Evolutionary conservation across 2,113 vertebrate species (phyloP), one percentile per base, ranked within the genome.

Genomic region (Chamaetylas fuelleborni): DNA sequence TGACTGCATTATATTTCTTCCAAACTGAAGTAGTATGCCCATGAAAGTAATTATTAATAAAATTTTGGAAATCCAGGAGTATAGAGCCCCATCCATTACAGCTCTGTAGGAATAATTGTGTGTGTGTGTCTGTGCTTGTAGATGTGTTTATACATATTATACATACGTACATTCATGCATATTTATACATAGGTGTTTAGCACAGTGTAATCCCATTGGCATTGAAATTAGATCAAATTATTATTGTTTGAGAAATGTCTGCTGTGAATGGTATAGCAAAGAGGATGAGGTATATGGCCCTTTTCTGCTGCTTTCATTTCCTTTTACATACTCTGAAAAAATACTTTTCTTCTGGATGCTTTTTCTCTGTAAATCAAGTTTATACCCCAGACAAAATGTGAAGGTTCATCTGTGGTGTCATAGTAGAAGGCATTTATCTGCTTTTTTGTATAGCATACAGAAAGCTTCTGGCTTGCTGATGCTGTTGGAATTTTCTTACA

Each of bases 1-100:
- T 96, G 92, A 95, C 96, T 97, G 77, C 95, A 96, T 96, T 97
- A 83, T 95, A 79, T 95, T 95, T 95, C 83, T 95, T 92, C 47
- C 50, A 71, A 78, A 91, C 36, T 60, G 51, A 76, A 92, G 23
- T 26, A 91, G 25, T 87, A 92, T 62, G 61, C 79, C 56, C 74
- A 22, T 73, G 58, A 34, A 91, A 83, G 50, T 92, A 91, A 88
- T 94, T 65, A 76, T 33, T 76, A 86, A 60, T 58, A 87, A 87
- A 29, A 26, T 60, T 94, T 71, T 47, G 40, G 14, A 67, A 81
- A 71, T 92, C 36, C 26, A 76, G 58, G 33, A 95, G 40, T 85
- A 3, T 72, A 71, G 36, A 81, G 56, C 80, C 53, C 53, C 86
- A 43, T 62, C 48, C 81, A 40, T 76, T 81, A 47, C 48, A 69